A percentile compares a stretch with the other conserved stretches of the same genome.
These are phyloP conservation scores for Belgica antarctica DNA, from an alignment of 2,888 invertebrate species.

Conservation along the genomic window DNA sequence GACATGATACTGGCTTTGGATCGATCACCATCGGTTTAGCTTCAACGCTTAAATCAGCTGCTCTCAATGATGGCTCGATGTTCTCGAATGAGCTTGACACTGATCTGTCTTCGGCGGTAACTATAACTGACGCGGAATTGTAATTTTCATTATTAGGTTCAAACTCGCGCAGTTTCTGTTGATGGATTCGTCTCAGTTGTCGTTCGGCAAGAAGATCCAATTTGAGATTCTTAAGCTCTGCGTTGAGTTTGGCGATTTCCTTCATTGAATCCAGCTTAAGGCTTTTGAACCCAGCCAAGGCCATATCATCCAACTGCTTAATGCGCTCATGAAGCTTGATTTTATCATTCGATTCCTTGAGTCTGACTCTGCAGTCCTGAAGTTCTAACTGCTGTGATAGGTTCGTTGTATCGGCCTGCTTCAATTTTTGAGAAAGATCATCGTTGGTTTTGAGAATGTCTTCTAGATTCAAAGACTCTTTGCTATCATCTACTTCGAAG, in stretches of 20 bases:
- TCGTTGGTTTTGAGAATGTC: slow-evolving; percentile 22
- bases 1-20: no score
- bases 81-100: no score
- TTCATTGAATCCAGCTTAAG: slow-evolving; percentile 5
- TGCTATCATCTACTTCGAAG: slow-evolving; percentile 19
- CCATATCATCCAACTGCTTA: background rate
- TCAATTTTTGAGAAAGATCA: background rate
- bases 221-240: background rate
- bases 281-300: background rate
- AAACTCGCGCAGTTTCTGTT: background rate
- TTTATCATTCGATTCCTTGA: background rate
- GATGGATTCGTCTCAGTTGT: slow-evolving; percentile 24
- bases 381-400: background rate
- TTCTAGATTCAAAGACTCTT: background rate
- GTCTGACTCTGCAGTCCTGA: background rate
- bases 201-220: slow-evolving; percentile 19
- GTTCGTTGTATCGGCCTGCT: background rate
- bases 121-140: background rate
- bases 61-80: no score
- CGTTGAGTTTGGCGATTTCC: background rate
- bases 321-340: background rate
- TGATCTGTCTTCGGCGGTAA: no score
- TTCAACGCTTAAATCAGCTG: no score
- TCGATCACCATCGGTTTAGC: no score
- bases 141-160: slow-evolving; percentile 27